Evolutionary conservation across 2,797 vertebrate species (phyloP).

Genomic region (Xyrichtys novacula): DNA sequence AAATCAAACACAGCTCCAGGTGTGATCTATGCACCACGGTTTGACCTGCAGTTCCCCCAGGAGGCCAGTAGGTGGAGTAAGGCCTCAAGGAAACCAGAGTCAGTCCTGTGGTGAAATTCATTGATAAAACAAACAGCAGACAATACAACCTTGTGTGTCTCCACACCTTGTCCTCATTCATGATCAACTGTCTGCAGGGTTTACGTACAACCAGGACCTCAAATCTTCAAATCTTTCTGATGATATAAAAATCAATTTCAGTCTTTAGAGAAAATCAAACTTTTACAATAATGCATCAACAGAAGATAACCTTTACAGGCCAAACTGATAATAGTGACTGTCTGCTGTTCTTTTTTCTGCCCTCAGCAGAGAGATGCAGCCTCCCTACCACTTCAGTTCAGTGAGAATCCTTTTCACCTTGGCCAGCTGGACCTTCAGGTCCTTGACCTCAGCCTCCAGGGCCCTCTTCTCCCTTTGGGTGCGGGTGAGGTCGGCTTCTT

Average conservation of each 20-base stretch:
- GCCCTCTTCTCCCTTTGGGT: slow-evolving; percentile 91
- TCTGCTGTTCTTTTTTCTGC: no score
- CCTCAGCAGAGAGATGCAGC: no score
- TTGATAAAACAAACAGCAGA: slow-evolving; percentile 67
- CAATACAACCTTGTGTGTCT: slow-evolving; percentile 14
- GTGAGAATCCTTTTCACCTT: slow-evolving; percentile 85
- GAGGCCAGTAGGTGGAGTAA: slow-evolving; percentile 67
- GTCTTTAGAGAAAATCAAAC: not conserved
- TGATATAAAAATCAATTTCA: not conserved
- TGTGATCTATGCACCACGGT: no score
- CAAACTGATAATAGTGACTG: not conserved
- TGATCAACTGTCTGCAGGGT: slow-evolving; percentile 36
- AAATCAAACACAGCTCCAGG: not conserved
- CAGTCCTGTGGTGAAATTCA: slow-evolving; percentile 32
- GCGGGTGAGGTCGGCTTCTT: slow-evolving; percentile 91
- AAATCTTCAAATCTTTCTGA: not conserved
- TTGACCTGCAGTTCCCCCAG: slow-evolving; percentile 4
- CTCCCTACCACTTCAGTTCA: not conserved
- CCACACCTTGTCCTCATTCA: slow-evolving; percentile 49
- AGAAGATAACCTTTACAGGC: not conserved
- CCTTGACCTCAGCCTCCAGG: slow-evolving; percentile 89
- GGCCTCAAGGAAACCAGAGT: slow-evolving; percentile 12
- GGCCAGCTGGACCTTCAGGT: slow-evolving; percentile 90
- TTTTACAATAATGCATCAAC: not conserved
- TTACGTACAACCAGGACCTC: slow-evolving; percentile 16